Base-by-base conservation (phyloP, 2,888 invertebrate species). In the Cordilura impudica region DNA sequence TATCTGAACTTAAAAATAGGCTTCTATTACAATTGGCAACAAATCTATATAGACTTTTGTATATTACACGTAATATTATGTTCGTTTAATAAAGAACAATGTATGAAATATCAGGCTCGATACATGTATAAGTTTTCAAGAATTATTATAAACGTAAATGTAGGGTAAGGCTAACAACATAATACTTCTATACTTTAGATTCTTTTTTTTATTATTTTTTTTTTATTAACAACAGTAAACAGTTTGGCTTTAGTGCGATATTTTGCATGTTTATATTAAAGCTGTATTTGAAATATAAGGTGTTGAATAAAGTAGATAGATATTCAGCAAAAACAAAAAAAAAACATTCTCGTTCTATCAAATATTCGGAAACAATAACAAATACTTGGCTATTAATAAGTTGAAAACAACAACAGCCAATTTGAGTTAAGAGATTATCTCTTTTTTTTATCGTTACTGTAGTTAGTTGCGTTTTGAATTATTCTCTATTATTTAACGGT, bases 111-210 rank as follows among this genome's bases (percentile, higher is more conserved):
- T 39, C n/a, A 39, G 35, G 35, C 35, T 39, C n/a, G n/a, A n/a
- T 39, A n/a, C 35, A 39, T 4, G 35, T 35, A 35, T 12, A 35
- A 35, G 2, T 35, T 29, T 35, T 35, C 12, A 6, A 35, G 35
- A 35, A 35, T 35, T 35, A 35, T 12, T 39, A 39, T 39, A 39
- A 39, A 39, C 35, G 35, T 39, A 35, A 56, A 56, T 35, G 56
- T 56, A 56, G 56, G 56, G 56, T 56, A 56, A 56, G 56, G 56
- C 56, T 56, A 56, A 39, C 56, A 12, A 39, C 56, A 19, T 56
- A 56, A 56, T 56, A 56, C 4, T 56, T 56, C 35, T 19, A 56
- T 39, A 56, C 56, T 56, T 56, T 39, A 56, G 31, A 56, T 56
- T 56, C 56, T 56, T 56, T 12, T 39, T 39, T 12, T 39, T 35